phyloP scores from a whole-genome alignment of 2,113 vertebrate species.

The Calypte anna region DNA sequence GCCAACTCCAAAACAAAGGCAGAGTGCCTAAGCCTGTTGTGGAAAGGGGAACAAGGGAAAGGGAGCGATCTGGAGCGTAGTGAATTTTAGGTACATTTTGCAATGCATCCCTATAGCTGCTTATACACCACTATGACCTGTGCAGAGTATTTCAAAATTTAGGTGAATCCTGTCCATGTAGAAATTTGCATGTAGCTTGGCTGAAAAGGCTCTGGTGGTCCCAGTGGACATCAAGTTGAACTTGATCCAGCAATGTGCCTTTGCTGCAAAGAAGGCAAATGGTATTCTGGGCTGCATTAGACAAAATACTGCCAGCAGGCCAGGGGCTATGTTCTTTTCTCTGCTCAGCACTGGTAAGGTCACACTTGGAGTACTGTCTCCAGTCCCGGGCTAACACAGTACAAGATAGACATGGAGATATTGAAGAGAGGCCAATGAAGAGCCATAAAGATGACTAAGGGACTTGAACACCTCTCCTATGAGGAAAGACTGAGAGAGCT shows the following conservation, averaged over 20 bases:
- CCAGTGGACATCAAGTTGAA: too few relatives aligned
- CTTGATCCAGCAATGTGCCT: too few relatives aligned
- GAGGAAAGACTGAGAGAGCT: not conserved
- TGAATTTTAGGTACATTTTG: not conserved
- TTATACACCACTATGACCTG: not conserved
- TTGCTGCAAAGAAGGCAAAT: too few relatives aligned
- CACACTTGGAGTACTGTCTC: too few relatives aligned
- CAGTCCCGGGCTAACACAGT: too few relatives aligned
- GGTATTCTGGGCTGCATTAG: too few relatives aligned
- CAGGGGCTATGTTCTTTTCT: too few relatives aligned
- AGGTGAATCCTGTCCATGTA: not conserved
- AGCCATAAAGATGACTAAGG: not conserved
- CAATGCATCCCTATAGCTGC: not conserved
- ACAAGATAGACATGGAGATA: too few relatives aligned
- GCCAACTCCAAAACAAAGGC: not conserved
- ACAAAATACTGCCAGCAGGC: too few relatives aligned
- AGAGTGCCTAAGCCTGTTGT: not conserved
- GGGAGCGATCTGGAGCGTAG: not conserved
- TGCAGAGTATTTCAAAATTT: not conserved
- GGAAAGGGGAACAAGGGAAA: not conserved
- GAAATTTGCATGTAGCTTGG: not conserved
- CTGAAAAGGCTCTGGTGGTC: not conserved
- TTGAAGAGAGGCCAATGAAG: too few relatives aligned
- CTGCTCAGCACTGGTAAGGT: too few relatives aligned
- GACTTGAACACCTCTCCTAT: not conserved